Evolutionary conservation across 2,888 invertebrate species (phyloP).

Genomic region (Microplitis deprimator): DNA sequence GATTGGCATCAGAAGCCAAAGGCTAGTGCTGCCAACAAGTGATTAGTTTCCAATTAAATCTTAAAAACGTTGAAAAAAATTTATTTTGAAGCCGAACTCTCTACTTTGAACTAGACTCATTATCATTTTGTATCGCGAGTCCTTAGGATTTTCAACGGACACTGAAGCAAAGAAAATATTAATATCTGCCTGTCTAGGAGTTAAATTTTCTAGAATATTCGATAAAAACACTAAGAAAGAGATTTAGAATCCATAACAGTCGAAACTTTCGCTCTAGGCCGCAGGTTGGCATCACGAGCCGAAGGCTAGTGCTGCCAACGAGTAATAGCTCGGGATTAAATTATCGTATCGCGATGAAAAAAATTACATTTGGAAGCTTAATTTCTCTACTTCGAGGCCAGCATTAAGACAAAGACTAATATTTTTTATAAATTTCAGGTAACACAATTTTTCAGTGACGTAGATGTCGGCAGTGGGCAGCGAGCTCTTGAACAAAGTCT

Average conservation of each 20-base stretch:
- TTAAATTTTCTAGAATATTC: background rate
- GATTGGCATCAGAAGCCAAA: too few relatives aligned
- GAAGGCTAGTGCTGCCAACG: background rate
- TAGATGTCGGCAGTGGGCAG: constrained; percentile 75
- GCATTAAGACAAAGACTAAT: constrained; percentile 35
- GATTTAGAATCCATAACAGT: too few relatives aligned
- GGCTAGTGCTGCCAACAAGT: background rate
- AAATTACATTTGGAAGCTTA: background rate
- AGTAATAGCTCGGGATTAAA: background rate
- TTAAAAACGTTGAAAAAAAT: too few relatives aligned
- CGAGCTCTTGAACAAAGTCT: constrained; percentile 81
- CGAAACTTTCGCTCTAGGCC: too few relatives aligned
- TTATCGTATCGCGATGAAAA: too few relatives aligned
- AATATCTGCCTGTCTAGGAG: background rate
- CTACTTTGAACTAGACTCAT: too few relatives aligned
- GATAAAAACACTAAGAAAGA: too few relatives aligned
- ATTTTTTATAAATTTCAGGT: constrained; percentile 72
- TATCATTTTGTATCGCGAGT: too few relatives aligned
- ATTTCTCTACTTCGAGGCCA: background rate
- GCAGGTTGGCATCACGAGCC: too few relatives aligned
- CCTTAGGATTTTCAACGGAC: background rate
- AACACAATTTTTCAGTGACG: constrained; percentile 74
- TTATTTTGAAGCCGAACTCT: too few relatives aligned
- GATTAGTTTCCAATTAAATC: too few relatives aligned
- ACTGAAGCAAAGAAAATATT: too few relatives aligned